phyloP scores from a whole-genome alignment of 2,888 invertebrate species.

The Drosophila mulleri region DNA sequence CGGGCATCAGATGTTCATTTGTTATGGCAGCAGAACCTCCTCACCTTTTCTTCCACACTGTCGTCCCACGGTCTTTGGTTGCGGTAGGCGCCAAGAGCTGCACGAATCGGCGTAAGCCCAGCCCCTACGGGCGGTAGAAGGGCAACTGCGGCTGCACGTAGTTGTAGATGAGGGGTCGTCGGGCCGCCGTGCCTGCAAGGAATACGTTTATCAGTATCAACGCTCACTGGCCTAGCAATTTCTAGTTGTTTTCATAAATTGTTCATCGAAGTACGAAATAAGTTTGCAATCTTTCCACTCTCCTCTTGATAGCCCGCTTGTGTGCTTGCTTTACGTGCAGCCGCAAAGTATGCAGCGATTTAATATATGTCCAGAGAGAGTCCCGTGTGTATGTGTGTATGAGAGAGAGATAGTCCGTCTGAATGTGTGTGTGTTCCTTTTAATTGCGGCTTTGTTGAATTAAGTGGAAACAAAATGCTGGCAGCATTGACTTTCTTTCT shows the following conservation, averaged over 20 bases:
- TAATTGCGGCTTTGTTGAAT: constrained; percentile 12
- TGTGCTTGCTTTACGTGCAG: constrained; percentile 39
- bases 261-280: constrained; percentile 18
- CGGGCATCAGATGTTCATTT: constrained; percentile 51
- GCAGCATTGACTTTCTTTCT: not conserved
- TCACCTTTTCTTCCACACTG: constrained; percentile 33
- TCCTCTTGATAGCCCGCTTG: constrained; percentile 28
- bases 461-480: not conserved
- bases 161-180: constrained; percentile 79
- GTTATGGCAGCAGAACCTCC: constrained; percentile 70
- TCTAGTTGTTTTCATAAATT: constrained; percentile 8
- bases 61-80: constrained; percentile 65
- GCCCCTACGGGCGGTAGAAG: constrained; percentile 67
- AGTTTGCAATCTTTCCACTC: constrained; percentile 25
- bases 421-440: constrained; percentile 2
- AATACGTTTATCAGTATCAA: constrained; percentile 14
- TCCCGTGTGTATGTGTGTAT: not conserved
- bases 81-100: constrained; percentile 54
- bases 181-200: constrained; percentile 67
- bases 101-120: constrained; percentile 50
- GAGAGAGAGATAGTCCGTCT: not conserved
- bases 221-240: not conserved
- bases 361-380: constrained; percentile 1
- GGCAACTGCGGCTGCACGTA: constrained; percentile 80
- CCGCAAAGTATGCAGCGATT: constrained; percentile 57